Base-by-base conservation (phyloP, 2,113 vertebrate species). In the Rhipidura dahli region DNA sequence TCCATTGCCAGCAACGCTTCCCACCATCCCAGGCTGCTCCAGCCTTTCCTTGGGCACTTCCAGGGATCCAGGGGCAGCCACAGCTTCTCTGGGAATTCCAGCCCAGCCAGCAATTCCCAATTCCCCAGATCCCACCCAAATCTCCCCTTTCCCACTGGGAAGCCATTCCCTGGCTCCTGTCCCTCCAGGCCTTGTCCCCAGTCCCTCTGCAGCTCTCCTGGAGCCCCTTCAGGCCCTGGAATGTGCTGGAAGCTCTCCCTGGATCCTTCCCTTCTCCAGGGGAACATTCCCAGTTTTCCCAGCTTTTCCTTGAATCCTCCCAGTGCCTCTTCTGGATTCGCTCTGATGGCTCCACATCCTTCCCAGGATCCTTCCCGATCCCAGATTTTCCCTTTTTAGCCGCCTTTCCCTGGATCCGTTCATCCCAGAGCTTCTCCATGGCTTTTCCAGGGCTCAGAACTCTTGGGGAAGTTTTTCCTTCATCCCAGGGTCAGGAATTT, bases 371-470 rank as follows among this genome's bases (percentile, higher is more conserved):
- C 35, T 30, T 15, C n/a, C 23, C 3, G 1, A 9, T 65, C 42
- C 45, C 4, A 1, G 30, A 20, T 54, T 31, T 54, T 30, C 50
- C 53, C 14, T 24, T 24, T 49, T 24, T 7, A 13, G 23, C 47
- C 23, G 23, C 47, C 1, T 49, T 49, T 49, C 23, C 47, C 7
- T 8, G 49, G 47, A 8, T 44, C 51, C 9, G 6, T 23, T 78
- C 9, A 2, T 65, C 45, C 4, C 39, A 0, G 47, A 17, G 35
- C 7, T 4, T 30, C 28, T 47, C 79, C 2, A 0, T 20, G 14
- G 13, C 35, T n/a, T 0, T 47, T 53, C 61, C 59, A 19, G 21
- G 42, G 6, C 19, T 39, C 0, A 0, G 23, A 13, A 16, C 37
- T 27, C 8, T 49, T 10, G 24, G 42, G 6, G 50, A 59, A 69